Percentiles rank a stretch among this genome's conserved stretches.
These are phyloP conservation scores for Apteryx owenii DNA, from an alignment of 2,113 vertebrate genomes.

Conservation along the genomic window DNA sequence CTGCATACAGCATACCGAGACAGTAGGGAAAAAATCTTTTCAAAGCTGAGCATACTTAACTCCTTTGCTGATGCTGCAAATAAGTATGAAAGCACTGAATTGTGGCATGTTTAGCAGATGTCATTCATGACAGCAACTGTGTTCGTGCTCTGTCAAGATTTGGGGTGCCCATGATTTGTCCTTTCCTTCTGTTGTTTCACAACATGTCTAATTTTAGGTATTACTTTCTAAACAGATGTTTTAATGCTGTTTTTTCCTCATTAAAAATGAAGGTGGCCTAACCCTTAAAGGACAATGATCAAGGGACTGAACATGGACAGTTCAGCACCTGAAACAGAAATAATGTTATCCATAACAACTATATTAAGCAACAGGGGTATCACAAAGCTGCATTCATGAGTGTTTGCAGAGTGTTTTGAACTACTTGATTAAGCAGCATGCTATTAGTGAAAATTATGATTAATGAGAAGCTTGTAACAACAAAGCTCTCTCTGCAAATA, in stretches of 20 bases:
- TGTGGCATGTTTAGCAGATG: not conserved
- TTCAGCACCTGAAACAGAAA: not conserved
- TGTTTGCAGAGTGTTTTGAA: constrained; percentile 24
- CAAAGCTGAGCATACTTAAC: not conserved
- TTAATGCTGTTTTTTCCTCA: not conserved
- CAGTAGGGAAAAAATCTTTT: not conserved
- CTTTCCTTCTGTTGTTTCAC: not conserved
- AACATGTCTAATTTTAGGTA: not conserved
- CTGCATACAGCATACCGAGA: not conserved
- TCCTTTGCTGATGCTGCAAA: constrained; percentile 5
- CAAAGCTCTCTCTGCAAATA: not conserved
- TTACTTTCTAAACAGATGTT: not conserved
- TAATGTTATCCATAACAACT: not conserved
- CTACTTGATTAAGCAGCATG: constrained; percentile 13
- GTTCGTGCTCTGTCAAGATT: not conserved
- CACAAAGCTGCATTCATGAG: not conserved
- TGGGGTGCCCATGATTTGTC: not conserved
- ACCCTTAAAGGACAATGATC: not conserved
- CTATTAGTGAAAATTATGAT: constrained; percentile 53
- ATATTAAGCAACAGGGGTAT: not conserved
- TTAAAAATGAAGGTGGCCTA: not conserved
- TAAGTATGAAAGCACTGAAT: not conserved
- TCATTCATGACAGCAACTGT: not conserved
- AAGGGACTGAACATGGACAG: not conserved
- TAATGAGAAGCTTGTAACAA: constrained; percentile 37